A percentile compares a stretch with the other conserved stretches of the same genome.
phyloP scores from a whole-genome alignment of 1,140 invertebrate species.

The Brachionus koreanus region DNA sequence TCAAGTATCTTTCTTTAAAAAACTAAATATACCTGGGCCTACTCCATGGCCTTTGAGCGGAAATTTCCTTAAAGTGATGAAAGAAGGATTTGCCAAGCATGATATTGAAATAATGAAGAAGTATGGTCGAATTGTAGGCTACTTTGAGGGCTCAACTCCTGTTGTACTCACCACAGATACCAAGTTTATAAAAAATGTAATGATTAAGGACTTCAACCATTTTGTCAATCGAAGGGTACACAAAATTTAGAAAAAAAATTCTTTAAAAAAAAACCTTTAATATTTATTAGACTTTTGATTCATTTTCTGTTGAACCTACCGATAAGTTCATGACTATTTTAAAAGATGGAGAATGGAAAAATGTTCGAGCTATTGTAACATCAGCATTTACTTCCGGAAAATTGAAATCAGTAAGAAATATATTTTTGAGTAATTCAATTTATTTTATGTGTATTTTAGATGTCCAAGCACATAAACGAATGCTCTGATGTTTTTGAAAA shows the following conservation, averaged over 20 bases:
- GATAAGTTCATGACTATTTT: constrained; percentile 45
- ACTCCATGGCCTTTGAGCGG: not conserved
- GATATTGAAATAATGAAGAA: constrained; percentile 23
- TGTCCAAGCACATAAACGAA: constrained; percentile 16
- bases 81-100: constrained; percentile 31
- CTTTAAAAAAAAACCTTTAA: not conserved
- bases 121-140: constrained; percentile 35
- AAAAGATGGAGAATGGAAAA: constrained; percentile 49
- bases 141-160: constrained; percentile 45
- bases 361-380: constrained; percentile 48
- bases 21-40: constrained; percentile 29
- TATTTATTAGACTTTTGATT: not conserved
- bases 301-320: not conserved
- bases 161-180: constrained; percentile 45
- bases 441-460: constrained; percentile 19
- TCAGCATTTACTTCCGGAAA: constrained; percentile 49
- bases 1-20: not conserved
- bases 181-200: constrained; percentile 47
- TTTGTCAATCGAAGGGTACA: constrained; percentile 47
- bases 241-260: not conserved
- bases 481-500: not conserved
- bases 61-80: not conserved
- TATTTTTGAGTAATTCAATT: not conserved
- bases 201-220: constrained; percentile 47
- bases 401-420: constrained; percentile 42